Evolutionary conservation across 2,797 vertebrate species (phyloP), one percentile per base, ranked within the genome.

Genomic region (Eptatretus atami): DNA sequence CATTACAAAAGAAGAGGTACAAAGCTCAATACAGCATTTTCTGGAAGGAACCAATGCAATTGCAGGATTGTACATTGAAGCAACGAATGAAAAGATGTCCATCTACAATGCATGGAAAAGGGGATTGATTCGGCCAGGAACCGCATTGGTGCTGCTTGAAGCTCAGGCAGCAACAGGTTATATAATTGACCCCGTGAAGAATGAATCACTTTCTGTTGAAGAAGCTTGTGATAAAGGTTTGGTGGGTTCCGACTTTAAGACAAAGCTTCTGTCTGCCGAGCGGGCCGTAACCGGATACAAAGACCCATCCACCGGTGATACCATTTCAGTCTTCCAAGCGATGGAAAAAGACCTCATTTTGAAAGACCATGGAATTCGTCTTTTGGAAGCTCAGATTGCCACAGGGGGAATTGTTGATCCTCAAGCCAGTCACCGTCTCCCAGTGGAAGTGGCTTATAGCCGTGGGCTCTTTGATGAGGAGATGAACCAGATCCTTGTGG

Each of bases 101-200:
- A 80, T 99, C 67, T 95, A 99, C 71, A 88, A 96, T 71, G 92
- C 92, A 69, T 96, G 96, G 92, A 96, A 96, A 73, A 96, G 87
- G 68, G 87, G 85, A 54, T 90, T 99, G 77, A 88, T 99, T 64
- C 77, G 92, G 15, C 92, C 92, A 0, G 92, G 92, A 63, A 99
- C 92, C 0, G 90, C 92, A 2, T 96, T 99, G 1, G 92, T 96
- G 73, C 78, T 99, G 19, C 77, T 99, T 68, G 92, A 99, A 72
- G 85, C 92, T 0, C 92, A 99, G 73, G 92, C 92, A 0, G 79
- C 92, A 70, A 94, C 92, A 0, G 90, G 86, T 1, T 96, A 93
- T 1, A 79, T 99, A 13, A 81, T 93, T 1, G 92, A 96, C 73
- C 92, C 92, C 68, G 92, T 99, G 72, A 95, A 92, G 71, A 84